phyloP scores from a whole-genome alignment of 2,113 vertebrate genomes.

The Grus americana region DNA sequence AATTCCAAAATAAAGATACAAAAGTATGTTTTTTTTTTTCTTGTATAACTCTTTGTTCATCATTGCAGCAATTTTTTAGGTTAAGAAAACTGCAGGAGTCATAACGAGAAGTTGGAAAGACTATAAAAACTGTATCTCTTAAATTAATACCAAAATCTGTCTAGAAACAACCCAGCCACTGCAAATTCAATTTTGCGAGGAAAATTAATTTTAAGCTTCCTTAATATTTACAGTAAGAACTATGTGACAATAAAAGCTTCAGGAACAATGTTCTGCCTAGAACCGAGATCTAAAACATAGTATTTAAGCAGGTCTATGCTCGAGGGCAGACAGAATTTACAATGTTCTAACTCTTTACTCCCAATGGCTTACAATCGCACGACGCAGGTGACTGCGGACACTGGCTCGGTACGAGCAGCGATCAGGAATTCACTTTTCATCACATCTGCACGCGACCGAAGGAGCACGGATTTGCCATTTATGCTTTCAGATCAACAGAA shows the following conservation, averaged over 20 bases:
- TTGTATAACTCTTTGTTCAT: conserved; percentile 84
- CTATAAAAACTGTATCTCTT: conserved; percentile 83
- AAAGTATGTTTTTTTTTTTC: conserved; percentile 79
- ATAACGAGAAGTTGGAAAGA: conserved; percentile 80
- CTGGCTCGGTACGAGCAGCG: conserved; percentile 49
- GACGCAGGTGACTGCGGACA: conserved; percentile 32
- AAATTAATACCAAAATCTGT: conserved; percentile 84
- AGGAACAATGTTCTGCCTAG: conserved; percentile 69
- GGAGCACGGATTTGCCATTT: conserved; percentile 33
- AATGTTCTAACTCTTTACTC: conserved; percentile 55
- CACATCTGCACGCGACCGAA: conserved; percentile 26
- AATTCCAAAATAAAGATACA: conserved; percentile 86
- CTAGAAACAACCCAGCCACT: conserved; percentile 82
- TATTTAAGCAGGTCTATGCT: conserved; percentile 63
- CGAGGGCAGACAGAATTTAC: conserved; percentile 68
- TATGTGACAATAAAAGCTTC: conserved; percentile 74
- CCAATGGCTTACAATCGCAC: conserved; percentile 13
- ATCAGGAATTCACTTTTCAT: conserved; percentile 17
- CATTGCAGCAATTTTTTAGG: conserved; percentile 82
- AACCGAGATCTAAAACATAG: conserved; percentile 37
- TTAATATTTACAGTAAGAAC: conserved; percentile 76
- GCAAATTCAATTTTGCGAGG: conserved; percentile 78
- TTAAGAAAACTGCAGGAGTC: conserved; percentile 87
- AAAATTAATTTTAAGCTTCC: conserved; percentile 78
- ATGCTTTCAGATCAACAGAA: conserved; percentile 61